These are phyloP conservation scores for Tichodroma muraria DNA, from an alignment of 2,113 vertebrate genomes.

Conservation along the genomic window DNA sequence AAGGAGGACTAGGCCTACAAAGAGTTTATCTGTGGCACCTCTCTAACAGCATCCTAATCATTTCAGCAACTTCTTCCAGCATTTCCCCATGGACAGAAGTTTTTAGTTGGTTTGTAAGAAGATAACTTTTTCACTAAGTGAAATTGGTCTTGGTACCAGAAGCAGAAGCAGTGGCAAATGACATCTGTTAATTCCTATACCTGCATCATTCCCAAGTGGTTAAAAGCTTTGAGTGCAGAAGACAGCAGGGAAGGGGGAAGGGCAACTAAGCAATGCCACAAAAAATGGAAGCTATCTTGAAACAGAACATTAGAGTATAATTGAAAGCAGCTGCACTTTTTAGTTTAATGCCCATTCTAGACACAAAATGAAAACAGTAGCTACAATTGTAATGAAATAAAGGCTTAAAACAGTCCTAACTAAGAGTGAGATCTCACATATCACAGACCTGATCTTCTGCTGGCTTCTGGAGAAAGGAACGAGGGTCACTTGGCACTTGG, in stretches of 20 bases:
- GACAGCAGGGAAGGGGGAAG: background rate
- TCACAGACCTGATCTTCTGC: background rate
- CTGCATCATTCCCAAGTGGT: background rate
- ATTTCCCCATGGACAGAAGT: background rate
- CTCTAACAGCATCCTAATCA: background rate
- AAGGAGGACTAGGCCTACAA: background rate
- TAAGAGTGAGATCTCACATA: background rate
- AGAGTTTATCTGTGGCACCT: background rate
- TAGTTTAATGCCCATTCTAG: background rate
- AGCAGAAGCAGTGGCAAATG: background rate
- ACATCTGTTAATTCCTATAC: background rate
- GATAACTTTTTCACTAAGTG: background rate
- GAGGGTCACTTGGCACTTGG: background rate
- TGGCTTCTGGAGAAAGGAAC: background rate
- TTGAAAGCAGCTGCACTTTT: background rate
- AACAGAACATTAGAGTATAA: background rate
- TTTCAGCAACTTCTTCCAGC: background rate
- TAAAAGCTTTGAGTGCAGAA: background rate
- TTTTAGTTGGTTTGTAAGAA: background rate
- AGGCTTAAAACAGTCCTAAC: background rate
- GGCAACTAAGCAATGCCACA: background rate
- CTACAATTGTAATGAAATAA: background rate
- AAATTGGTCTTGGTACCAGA: background rate
- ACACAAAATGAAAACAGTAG: background rate
- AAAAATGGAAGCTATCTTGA: conserved; percentile 3